Evolutionary conservation across 1,140 invertebrate genomes (phyloP), one percentile per base, ranked within the genome.

Genomic region (Pachyrhynchus sulphureomaculatus): DNA sequence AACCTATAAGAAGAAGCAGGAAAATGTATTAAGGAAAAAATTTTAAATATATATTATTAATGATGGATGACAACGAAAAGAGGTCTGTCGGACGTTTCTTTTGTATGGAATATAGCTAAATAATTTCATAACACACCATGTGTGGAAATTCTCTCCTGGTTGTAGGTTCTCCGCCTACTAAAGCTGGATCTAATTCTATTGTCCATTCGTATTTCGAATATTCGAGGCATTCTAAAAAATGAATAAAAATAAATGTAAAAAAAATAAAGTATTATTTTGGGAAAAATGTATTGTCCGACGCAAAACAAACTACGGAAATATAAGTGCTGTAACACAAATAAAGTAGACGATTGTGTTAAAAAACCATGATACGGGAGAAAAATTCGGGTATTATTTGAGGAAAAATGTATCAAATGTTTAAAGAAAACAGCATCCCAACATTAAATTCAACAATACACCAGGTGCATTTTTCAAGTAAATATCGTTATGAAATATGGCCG

Each of bases 131-230:
- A 15, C 20, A 51, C 44, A 71, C 71, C 69, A 70, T 72, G 55
- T 73, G 72, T 13, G 72, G 72, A 44, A 73, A 73, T 62, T 72
- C 72, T 41, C 54, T 58, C 37, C 54, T 32, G 1, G 24, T 20
- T 15, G 70, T 63, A 54, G 13, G 21, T 24, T 41, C 51, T 37
- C 69, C 70, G n/a, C 71, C 71, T 21, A 72, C 65, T 15, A 68
- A 47, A 15, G 51, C 54, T 15, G 65, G 63, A 26, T 59, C 41
- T 33, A 42, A 34, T 26, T 56, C 49, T 3, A 6, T 49, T 17
- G 17, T 51, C 52, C 67, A 66, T 8, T 67, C 61, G 17, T 57
- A 63, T 52, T 67, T 48, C n/a, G 61, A 34, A 62, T 70, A 71
- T 18, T 52, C 37, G 1, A 20, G 29, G n/a, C 54, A 57, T 33